Evolutionary conservation across 1,140 invertebrate genomes (phyloP).

Genomic region (Holcopasites calliopsidis): DNA sequence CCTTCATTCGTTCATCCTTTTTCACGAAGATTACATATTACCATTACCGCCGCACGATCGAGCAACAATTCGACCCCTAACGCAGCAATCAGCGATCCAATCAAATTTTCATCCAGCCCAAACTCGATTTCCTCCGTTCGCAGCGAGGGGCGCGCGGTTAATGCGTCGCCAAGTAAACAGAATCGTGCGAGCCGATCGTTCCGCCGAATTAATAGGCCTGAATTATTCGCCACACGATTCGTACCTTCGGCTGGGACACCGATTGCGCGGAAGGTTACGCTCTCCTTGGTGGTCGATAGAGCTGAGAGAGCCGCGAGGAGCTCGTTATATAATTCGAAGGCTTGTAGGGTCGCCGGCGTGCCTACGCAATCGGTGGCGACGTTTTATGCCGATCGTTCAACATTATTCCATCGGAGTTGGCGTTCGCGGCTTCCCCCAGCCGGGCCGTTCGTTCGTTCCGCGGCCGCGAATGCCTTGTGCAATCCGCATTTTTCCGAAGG

Average conservation of each 20-base stretch:
- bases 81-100: not conserved
- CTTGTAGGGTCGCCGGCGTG: not conserved
- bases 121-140: not conserved
- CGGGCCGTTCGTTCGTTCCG: not conserved
- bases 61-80: not conserved
- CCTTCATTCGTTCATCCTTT: too few relatives aligned
- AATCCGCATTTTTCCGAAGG: slow-evolving; percentile 24
- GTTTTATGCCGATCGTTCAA: slow-evolving; percentile 15
- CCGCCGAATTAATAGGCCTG: too few relatives aligned
- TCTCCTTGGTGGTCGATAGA: slow-evolving; percentile 14
- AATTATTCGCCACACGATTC: slow-evolving; percentile 27
- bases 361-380: slow-evolving; percentile 15
- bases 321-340: slow-evolving; percentile 40
- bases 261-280: slow-evolving; percentile 30
- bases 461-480: not conserved
- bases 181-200: not conserved
- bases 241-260: not conserved
- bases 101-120: not conserved
- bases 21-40: too few relatives aligned
- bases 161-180: slow-evolving; percentile 1
- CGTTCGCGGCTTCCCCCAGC: not conserved
- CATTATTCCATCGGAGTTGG: slow-evolving; percentile 3
- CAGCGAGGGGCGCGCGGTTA: not conserved
- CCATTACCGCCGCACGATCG: too few relatives aligned
- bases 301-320: not conserved